A percentile compares a stretch with the other conserved stretches of the same genome.
Conservation (phyloP, 2,113 vertebrate species). For the Probosciger aterrimus region DNA sequence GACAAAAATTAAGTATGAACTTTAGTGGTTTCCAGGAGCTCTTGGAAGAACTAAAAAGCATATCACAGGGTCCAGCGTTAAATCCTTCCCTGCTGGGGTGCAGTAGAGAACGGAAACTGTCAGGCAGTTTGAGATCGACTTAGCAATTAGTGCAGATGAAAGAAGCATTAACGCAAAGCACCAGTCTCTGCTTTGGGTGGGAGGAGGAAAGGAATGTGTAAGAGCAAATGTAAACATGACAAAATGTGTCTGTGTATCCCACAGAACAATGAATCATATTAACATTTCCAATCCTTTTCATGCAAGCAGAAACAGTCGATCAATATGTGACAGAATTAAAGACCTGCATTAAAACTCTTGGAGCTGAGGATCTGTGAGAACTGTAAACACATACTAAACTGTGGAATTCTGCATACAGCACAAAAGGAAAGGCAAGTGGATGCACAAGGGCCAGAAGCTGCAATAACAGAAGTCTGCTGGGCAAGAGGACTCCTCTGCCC, state of each 20-base stretch:
- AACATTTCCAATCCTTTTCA: slow-evolving; percentile 17
- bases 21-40: slow-evolving; percentile 33
- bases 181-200: slow-evolving; percentile 4
- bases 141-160: slow-evolving; percentile 59
- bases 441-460: neutral
- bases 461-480: neutral
- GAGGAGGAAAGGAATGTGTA: slow-evolving; percentile 19
- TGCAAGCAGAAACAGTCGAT: slow-evolving; percentile 8
- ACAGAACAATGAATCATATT: slow-evolving; percentile 27
- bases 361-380: slow-evolving; percentile 1
- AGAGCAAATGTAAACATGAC: slow-evolving; percentile 19
- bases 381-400: neutral
- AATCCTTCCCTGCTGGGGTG: slow-evolving; percentile 46
- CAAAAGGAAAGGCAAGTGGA: neutral
- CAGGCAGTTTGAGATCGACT: slow-evolving; percentile 54
- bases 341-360: neutral
- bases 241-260: slow-evolving; percentile 1
- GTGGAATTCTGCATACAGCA: neutral
- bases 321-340: slow-evolving; percentile 32
- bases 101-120: slow-evolving; percentile 40
- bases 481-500: neutral
- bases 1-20: slow-evolving; percentile 4
- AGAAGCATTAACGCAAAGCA: neutral
- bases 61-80: slow-evolving; percentile 41
- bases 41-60: slow-evolving; percentile 15